phyloP scores from a whole-genome alignment of 23 tunicate genomes.

The Ascidia mentula region DNA sequence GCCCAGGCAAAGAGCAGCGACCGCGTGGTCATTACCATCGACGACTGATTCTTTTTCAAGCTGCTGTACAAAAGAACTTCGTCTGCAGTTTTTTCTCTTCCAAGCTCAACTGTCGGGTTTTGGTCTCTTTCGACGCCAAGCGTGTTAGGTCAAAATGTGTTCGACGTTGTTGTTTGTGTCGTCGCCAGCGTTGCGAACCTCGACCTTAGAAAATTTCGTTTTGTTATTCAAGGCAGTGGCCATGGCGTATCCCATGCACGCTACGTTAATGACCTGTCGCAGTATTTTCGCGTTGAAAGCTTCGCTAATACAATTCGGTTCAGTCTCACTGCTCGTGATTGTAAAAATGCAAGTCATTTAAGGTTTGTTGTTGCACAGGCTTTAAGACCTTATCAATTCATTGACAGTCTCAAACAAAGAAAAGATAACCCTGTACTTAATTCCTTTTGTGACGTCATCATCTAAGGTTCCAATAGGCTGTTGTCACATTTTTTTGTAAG shows the following conservation, averaged over 20 bases:
- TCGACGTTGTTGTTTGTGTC: not conserved
- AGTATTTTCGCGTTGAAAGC: not conserved
- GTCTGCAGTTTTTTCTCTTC: not conserved
- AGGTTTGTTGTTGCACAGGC: too few relatives aligned
- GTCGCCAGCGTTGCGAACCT: not conserved
- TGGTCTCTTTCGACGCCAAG: not conserved
- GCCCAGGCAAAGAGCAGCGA: conserved; percentile 39
- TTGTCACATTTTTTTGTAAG: too few relatives aligned
- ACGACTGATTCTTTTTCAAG: conserved; percentile 20
- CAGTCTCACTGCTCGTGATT: too few relatives aligned
- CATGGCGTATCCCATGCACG: not conserved
- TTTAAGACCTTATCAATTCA: too few relatives aligned
- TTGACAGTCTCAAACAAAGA: too few relatives aligned
- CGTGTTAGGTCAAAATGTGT: not conserved
- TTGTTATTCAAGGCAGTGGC: not conserved
- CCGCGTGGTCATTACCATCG: conserved; percentile 56
- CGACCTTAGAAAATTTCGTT: not conserved
- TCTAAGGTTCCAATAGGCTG: too few relatives aligned
- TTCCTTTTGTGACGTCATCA: too few relatives aligned
- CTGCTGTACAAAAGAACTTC: not conserved
- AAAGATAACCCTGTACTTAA: too few relatives aligned
- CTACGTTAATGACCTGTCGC: not conserved
- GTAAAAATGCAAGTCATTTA: too few relatives aligned
- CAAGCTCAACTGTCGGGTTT: not conserved
- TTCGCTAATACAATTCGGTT: not conserved